phyloP scores from a whole-genome alignment of 2,888 invertebrate species.

The Aquatica leii region DNA sequence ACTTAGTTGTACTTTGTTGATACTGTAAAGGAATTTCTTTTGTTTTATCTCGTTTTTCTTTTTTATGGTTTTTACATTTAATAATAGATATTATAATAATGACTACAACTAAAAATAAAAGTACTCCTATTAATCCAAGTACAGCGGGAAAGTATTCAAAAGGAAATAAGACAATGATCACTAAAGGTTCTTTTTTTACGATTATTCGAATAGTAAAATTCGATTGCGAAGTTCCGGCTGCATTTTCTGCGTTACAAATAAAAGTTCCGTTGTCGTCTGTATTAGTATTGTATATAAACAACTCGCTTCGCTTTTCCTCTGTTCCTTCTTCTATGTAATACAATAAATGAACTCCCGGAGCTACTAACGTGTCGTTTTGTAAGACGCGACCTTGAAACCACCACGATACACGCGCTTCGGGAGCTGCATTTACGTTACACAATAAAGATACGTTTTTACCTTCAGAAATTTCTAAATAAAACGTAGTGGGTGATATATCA shows the following conservation, averaged over 20 bases:
- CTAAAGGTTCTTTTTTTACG: slow-evolving; percentile 74
- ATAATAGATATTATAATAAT: slow-evolving; percentile 72
- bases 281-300: slow-evolving; percentile 80
- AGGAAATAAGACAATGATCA: slow-evolving; percentile 62
- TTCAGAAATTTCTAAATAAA: slow-evolving; percentile 79
- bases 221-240: slow-evolving; percentile 79
- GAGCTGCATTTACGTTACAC: slow-evolving; percentile 82
- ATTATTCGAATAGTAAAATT: slow-evolving; percentile 84
- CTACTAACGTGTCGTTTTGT: slow-evolving; percentile 77
- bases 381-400: slow-evolving; percentile 82
- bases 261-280: slow-evolving; percentile 86
- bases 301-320: slow-evolving; percentile 79
- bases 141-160: slow-evolving; percentile 76
- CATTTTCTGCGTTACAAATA: slow-evolving; percentile 85
- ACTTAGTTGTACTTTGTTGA: slow-evolving; percentile 50
- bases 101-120: slow-evolving; percentile 71
- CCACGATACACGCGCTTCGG: slow-evolving; percentile 85
- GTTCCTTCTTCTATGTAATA: slow-evolving; percentile 76
- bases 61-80: slow-evolving; percentile 57
- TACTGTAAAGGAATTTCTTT: slow-evolving; percentile 68
- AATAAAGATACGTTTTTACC: slow-evolving; percentile 83
- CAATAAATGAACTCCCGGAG: slow-evolving; percentile 72
- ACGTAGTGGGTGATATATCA: slow-evolving; percentile 76
- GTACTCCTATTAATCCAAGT: slow-evolving; percentile 70
- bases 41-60: slow-evolving; percentile 64